Percentiles rank a stretch among this genome's conserved stretches.
Conservation (phyloP, 1,140 invertebrate species). For the Drosophila nannoptera region DNA sequence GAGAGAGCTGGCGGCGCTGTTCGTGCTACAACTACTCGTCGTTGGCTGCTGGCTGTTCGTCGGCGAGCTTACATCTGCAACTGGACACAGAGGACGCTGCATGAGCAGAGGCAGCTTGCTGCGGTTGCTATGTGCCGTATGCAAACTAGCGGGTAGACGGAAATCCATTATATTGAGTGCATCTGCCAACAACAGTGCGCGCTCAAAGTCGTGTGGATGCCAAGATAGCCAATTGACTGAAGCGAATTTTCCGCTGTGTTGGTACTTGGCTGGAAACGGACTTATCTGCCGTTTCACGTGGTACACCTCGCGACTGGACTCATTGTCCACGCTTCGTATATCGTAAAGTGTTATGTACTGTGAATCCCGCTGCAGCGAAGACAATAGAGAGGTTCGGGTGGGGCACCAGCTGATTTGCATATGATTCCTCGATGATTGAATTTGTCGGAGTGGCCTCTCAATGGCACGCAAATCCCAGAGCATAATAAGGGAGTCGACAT, state of each 20-base stretch:
- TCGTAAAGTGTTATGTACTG: constrained; percentile 73
- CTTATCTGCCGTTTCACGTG: constrained; percentile 72
- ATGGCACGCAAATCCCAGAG: constrained; percentile 94
- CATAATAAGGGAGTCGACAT: constrained; percentile 87
- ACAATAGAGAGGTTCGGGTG: constrained; percentile 81
- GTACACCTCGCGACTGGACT: constrained; percentile 65
- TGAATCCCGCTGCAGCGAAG: constrained; percentile 72
- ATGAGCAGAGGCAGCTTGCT: constrained; percentile 67
- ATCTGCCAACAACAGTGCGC: constrained; percentile 67
- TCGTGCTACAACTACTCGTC: constrained; percentile 60
- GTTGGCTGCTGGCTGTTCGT: constrained; percentile 47
- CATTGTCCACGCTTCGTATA: constrained; percentile 68
- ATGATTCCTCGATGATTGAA: constrained; percentile 86
- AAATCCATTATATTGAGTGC: constrained; percentile 67
- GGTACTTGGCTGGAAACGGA: constrained; percentile 71
- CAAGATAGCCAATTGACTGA: constrained; percentile 63
- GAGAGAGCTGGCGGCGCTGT: constrained; percentile 42
- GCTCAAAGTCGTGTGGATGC: constrained; percentile 72
- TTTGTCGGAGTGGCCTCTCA: constrained; percentile 89
- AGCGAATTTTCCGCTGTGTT: constrained; percentile 52
- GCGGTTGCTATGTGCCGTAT: constrained; percentile 71
- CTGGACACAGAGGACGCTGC: constrained; percentile 52
- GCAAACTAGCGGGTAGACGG: constrained; percentile 61
- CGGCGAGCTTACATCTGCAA: constrained; percentile 28
- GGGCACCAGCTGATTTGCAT: constrained; percentile 92